Base-by-base conservation (phyloP, 2,888 invertebrate species). In the Agrotis puta region DNA sequence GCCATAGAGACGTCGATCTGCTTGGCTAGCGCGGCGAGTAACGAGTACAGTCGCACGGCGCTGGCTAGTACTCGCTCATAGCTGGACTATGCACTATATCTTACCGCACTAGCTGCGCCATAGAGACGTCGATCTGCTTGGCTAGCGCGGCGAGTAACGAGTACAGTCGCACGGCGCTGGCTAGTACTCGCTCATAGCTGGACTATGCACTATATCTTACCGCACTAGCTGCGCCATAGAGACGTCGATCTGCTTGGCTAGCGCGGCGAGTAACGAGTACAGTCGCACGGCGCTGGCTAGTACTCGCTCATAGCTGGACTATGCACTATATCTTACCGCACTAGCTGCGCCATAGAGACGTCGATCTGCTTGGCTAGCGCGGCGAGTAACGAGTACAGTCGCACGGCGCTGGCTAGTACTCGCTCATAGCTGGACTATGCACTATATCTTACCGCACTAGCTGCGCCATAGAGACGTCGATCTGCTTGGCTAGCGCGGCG, bases 151-250 rank as follows among this genome's bases (percentile, higher is more conserved):
- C 87, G 4, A 94, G 89, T 61, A 91, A 79, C 11, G 88, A 58
- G 89, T 94, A 93, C 33, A 94, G 89, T 0, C 91, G 83, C 71
- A 91, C 87, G n/a, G 86, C 88, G 1, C 85, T 75, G 2, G 77
- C 68, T 47, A 95, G 77, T 75, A 92, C 92, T 2, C 88, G 85
- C 70, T 90, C 92, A n/a, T n/a, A n/a, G n/a, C n/a, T n/a, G n/a
- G n/a, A n/a, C n/a, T n/a, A n/a, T n/a, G n/a, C n/a, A n/a, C 14
- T 16, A 47, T 18, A 18, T 18, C 63, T 69, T 59, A 93, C 93
- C 91, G 87, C 7, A 91, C 83, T 14, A 65, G 64, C 16, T 84
- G 83, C 11, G 91, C 91, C 9, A 88, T 70, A 1, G 75, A 70
- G 0, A 80, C 81, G 13, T 88, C 85, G 7, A 94, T 72, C 79